Conservation (phyloP, 2,797 vertebrate genomes). For the Mormyrus proboscirostris region DNA sequence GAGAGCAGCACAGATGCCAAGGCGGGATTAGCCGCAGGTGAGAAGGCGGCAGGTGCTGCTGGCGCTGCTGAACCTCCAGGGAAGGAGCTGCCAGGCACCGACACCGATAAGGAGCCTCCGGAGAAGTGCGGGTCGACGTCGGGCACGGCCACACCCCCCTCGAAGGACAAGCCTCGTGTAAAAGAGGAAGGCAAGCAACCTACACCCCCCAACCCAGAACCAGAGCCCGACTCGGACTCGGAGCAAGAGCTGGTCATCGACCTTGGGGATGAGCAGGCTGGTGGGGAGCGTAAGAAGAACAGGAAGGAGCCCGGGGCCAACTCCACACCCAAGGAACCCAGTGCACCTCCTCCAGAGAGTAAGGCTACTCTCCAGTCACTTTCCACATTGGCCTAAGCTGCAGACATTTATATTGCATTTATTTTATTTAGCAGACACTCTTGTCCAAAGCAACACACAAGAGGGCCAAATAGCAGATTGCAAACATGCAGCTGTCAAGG, state of each 20-base stretch:
- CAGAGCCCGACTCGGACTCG: constrained; percentile 86
- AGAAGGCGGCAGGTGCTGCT: constrained; percentile 20
- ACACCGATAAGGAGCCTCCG: constrained; percentile 67
- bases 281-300: constrained; percentile 78
- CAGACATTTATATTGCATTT: not conserved
- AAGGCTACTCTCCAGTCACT: constrained; percentile 29
- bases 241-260: constrained; percentile 96
- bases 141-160: constrained; percentile 42
- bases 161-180: constrained; percentile 71
- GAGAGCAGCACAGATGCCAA: constrained; percentile 61
- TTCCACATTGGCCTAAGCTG: not conserved
- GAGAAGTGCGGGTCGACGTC: constrained; percentile 68
- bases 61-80: constrained; percentile 42
- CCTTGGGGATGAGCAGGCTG: constrained; percentile 83
- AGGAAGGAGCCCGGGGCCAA: constrained; percentile 67
- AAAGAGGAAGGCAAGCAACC: constrained; percentile 75
- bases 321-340: constrained; percentile 60
- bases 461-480: not conserved
- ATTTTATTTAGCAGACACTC: not conserved
- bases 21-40: constrained; percentile 37
- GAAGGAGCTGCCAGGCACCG: constrained; percentile 65
- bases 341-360: constrained; percentile 76
- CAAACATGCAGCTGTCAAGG: not conserved
- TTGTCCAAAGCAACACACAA: not conserved
- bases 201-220: constrained; percentile 60